These are phyloP conservation scores for Hyppa rectilinea DNA, from an alignment of 2,888 invertebrate species.

Conservation along the genomic window DNA sequence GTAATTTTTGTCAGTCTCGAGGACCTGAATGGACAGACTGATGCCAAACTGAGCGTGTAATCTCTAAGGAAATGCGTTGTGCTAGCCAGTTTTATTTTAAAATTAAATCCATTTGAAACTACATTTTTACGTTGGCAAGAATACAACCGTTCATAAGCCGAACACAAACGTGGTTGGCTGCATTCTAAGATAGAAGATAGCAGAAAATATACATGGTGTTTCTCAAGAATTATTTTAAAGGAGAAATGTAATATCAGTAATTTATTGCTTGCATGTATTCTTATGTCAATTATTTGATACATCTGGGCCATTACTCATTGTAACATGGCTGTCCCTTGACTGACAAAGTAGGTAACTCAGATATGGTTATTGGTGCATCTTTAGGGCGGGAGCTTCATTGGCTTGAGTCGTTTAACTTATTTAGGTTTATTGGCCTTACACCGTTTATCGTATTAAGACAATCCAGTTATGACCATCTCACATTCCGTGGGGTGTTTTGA, in stretches of 20 bases:
- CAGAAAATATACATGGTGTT: conserved; percentile 65
- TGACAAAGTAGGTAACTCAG: conserved; percentile 67
- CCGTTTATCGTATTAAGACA: conserved; percentile 88
- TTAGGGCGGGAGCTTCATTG: conserved; percentile 81
- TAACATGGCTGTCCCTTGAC: conserved; percentile 56
- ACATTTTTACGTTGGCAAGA: conserved; percentile 63
- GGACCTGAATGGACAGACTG: too few relatives aligned
- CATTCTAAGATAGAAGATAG: conserved; percentile 61
- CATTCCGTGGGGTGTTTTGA: conserved; percentile 81
- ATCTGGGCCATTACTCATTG: conserved; percentile 78
- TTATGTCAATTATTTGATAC: conserved; percentile 79
- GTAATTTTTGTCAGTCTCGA: too few relatives aligned
- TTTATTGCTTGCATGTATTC: conserved; percentile 74
- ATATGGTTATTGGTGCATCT: conserved; percentile 77
- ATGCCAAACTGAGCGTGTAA: too few relatives aligned
- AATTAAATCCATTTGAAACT: conserved; percentile 54
- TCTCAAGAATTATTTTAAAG: conserved; percentile 68
- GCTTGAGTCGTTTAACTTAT: conserved; percentile 84
- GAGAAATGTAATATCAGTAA: conserved; percentile 73
- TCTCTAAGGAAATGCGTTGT: conserved; percentile 19
- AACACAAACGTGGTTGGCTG: conserved; percentile 38
- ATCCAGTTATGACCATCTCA: conserved; percentile 79
- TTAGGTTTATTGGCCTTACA: conserved; percentile 87
- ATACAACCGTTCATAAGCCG: conserved; percentile 64
- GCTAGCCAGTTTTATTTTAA: conserved; percentile 20